Base-by-base conservation (phyloP, 2,888 invertebrate species). In the Furcula furcula region DNA sequence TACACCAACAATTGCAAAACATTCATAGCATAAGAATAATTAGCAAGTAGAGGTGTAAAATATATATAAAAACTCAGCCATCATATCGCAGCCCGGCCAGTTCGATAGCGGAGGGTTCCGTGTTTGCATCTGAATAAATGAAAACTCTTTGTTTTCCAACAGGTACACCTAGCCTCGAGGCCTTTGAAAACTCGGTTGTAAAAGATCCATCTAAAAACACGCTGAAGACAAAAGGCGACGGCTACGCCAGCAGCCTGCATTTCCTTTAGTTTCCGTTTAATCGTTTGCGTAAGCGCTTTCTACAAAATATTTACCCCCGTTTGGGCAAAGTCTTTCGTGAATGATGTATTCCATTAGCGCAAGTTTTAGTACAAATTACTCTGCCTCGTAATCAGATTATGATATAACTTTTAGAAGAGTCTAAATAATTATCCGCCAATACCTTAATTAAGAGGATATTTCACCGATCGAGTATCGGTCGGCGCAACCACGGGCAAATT, bases 81-180 rank as follows among this genome's bases (percentile, higher is more conserved):
- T 30, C 36, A 40, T 27, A 14, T 26, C 9, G 5, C 14, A 14
- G 9, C 14, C 7, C 26, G 14, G 14, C 26, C 33, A 39, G 42
- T 56, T 61, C 55, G 53, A 62, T 51, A 46, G 45, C 40, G 29
- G 30, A 40, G 36, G 34, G 31, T 36, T 35, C 37, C 55, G 47
- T 51, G 50, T 62, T 63, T 60, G 59, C 58, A 60, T 60, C 50
- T 53, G 54, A 65, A 70, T 64, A 58, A 63, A 57, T 48, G 46
- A 61, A 53, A 50, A 44, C 34, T 49, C 47, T 56, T 61, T 59
- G 51, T 64, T 38, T 46, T 43, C 47, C 26, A 41, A 27, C 52
- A n/a, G n/a, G n/a, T n/a, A n/a, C n/a, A n/a, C 53, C 46, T 36
- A 42, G 41, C 47, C 42, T 14, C 36, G 14, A 46, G 42, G 30